phyloP scores from a whole-genome alignment of 2,888 invertebrate genomes.

The Halocaridina rubra region DNA sequence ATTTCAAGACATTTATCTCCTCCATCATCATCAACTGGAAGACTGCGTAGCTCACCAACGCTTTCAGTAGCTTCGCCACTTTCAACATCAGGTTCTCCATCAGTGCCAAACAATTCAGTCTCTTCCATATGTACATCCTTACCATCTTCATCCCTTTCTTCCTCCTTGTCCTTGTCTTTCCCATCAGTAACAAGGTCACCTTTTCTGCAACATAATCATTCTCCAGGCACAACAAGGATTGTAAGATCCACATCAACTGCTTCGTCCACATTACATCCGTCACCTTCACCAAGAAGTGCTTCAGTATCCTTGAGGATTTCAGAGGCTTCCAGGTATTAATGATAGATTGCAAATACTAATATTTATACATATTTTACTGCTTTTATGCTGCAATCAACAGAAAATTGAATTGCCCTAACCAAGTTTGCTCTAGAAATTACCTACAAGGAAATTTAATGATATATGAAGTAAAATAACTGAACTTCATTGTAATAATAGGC shows the following conservation, averaged over 20 bases:
- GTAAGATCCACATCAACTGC: constrained; percentile 17
- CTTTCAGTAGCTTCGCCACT: constrained; percentile 9
- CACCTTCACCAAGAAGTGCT: constrained; percentile 10
- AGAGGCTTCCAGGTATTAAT: constrained; percentile 8
- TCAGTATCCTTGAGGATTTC: not conserved
- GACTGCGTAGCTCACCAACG: not conserved
- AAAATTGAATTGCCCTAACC: too few relatives aligned
- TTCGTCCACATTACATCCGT: not conserved
- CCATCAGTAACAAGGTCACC: constrained; percentile 13
- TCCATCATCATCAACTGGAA: not conserved
- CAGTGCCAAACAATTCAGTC: not conserved
- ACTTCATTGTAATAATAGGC: not conserved
- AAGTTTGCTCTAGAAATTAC: too few relatives aligned
- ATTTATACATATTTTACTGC: not conserved
- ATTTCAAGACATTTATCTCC: not conserved
- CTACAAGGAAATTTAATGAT: too few relatives aligned
- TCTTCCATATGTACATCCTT: not conserved
- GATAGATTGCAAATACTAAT: not conserved
- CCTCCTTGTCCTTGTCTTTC: constrained; percentile 17
- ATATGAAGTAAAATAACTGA: not conserved
- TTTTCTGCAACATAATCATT: constrained; percentile 1
- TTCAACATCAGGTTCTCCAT: not conserved
- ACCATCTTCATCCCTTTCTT: constrained; percentile 26
- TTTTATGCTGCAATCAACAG: too few relatives aligned
- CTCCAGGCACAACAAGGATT: constrained; percentile 23